These are phyloP conservation scores for Morbakka virulenta DNA, from an alignment of 30 jellyfish, hydroid and myxozoan genomes.

Conservation along the genomic window DNA sequence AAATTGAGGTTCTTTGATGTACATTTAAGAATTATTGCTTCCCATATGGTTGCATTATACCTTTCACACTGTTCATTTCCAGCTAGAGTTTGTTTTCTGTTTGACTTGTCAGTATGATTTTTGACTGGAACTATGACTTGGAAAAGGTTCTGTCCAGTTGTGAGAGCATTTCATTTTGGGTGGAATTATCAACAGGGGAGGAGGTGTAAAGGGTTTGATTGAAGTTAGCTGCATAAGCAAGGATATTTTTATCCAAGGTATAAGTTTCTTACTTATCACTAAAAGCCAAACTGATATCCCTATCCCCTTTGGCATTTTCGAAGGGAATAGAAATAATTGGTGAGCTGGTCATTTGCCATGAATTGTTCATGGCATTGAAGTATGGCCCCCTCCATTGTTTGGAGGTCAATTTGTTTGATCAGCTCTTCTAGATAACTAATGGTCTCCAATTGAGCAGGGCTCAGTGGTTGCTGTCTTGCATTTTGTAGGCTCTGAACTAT, in stretches of 20 bases:
- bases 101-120: constrained; percentile 40
- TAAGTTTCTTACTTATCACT: neutral
- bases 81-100: constrained; percentile 31
- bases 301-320: constrained; percentile 29
- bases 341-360: too few species aligned
- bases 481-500: too few species aligned
- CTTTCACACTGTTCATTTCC: constrained; percentile 51
- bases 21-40: constrained; percentile 28
- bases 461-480: too few species aligned
- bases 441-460: too few species aligned
- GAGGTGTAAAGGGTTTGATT: neutral
- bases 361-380: too few species aligned
- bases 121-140: constrained; percentile 8
- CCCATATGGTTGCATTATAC: constrained; percentile 36
- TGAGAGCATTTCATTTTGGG: constrained; percentile 24
- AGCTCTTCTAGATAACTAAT: too few species aligned
- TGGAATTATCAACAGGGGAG: too few species aligned
- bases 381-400: too few species aligned
- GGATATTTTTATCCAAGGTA: neutral
- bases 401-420: too few species aligned
- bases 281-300: neutral
- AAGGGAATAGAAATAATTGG: too few species aligned
- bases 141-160: constrained; percentile 27
- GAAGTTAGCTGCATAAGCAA: constrained; percentile 5
- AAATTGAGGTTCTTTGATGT: constrained; percentile 37